Evolutionary conservation across 2,797 vertebrate species (phyloP), one percentile per base, ranked within the genome.

Genomic region (Sebastes kiyomatsui): DNA sequence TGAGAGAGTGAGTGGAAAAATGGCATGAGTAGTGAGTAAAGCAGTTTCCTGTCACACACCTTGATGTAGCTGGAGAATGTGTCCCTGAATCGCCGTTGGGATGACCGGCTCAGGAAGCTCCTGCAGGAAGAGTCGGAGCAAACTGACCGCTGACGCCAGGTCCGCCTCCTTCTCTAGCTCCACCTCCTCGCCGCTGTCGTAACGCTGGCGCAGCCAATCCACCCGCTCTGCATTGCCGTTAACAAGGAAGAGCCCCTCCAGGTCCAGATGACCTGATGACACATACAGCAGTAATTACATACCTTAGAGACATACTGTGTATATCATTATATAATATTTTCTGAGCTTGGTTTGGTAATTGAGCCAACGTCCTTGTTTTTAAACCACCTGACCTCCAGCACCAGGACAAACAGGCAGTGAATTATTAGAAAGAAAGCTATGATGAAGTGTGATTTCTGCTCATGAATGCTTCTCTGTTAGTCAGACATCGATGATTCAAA

Each of bases 61-160:
- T 97, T 97, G 97, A 95, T 97, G 97, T 76, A 98, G 96, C 88
- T 99, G 97, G 87, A 99, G 95, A 83, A 99, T 96, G 95, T 97
- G 97, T 82, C 93, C 94, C 92, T 98, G 97, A 87, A 99, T 94
- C 83, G 95, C 96, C 76, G 95, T 95, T 85, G 98, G 97, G 81
- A 99, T 98, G 88, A 99, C 95, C 3, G 98, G 97, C 92, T 99
- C 98, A 73, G 98, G 98, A 95, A 99, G 97, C 95, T 98, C 97
- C 93, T 99, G 98, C 95, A 99, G 96, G 95, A 99, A 99, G 94
- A 98, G 97, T 88, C 98, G 96, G 90, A 99, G 97, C 93, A 99
- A 94, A 93, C 98, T 99, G 92, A 99, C 97, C 54, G 98, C 98
- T 75, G 98, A 98, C 66, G 98, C 97, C 94, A 99, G 95, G 93